Evolutionary conservation across 2,113 vertebrate genomes (phyloP).

Genomic region (Carassius gibelio): DNA sequence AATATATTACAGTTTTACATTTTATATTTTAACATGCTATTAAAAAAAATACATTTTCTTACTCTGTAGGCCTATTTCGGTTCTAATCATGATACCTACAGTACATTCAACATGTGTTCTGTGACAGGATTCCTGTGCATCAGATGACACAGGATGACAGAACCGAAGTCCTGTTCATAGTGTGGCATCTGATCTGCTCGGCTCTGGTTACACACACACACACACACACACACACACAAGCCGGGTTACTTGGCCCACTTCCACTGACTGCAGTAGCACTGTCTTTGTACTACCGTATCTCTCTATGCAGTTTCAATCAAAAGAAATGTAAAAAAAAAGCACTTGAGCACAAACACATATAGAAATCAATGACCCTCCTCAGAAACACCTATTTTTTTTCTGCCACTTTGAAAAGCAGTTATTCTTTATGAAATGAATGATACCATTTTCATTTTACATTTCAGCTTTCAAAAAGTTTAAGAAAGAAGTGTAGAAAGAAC

Average conservation of each 20-base stretch:
- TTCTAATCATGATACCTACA: conserved; percentile 38
- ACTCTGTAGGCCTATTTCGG: conserved; percentile 14
- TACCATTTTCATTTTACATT: neutral
- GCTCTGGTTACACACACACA: conserved; percentile 19
- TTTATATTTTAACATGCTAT: neutral
- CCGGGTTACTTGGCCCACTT: conserved; percentile 21
- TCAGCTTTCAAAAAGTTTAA: neutral
- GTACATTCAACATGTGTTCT: conserved; percentile 46
- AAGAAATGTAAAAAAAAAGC: neutral
- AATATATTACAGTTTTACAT: no score
- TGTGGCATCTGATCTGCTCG: conserved; percentile 28
- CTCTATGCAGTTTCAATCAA: neutral
- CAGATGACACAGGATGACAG: conserved; percentile 45
- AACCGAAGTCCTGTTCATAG: conserved; percentile 38
- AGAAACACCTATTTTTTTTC: neutral
- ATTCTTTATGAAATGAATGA: neutral
- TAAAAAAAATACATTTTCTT: neutral
- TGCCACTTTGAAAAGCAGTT: neutral
- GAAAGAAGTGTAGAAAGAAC: neutral
- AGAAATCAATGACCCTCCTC: neutral
- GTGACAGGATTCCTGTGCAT: conserved; percentile 49
- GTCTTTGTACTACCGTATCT: conserved; percentile 4
- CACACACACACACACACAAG: conserved; percentile 8
- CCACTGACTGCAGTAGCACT: conserved; percentile 42
- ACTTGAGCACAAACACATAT: neutral